Base-by-base conservation (phyloP, 2,888 invertebrate genomes). In the Gastracanthus pulcherrimus region DNA sequence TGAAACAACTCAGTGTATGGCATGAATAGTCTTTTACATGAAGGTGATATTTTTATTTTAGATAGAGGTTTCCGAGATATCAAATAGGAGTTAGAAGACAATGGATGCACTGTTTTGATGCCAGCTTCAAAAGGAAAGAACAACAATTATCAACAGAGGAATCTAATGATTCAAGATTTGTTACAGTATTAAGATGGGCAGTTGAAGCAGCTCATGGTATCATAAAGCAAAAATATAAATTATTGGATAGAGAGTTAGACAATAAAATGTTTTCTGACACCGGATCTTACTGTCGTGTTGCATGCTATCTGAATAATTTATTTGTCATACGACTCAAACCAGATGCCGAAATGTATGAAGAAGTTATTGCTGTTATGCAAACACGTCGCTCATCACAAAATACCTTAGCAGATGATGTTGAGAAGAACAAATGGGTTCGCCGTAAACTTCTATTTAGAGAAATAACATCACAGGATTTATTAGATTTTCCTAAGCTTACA, bases 171-270 rank as follows among this genome's bases (percentile, higher is more conserved):
- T 85, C 84, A 16, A 58, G 85, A 41, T 84, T 76, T n/a, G 86
- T 86, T 0, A 87, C 85, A 2, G 86, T 86, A 84, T 48, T 76
- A 48, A 76, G 85, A 48, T 85, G 82, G 83, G 69, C 55, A 26
- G 84, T 85, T 11, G 86, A 86, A 76, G 84, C 85, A 26, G 80
- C 83, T 29, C 86, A 86, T 74, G 85, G 86, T 11, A 78, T 79
- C 5, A 38, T 38, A 7, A 9, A 9, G 9, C 38, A 38, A 38
- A 38, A 38, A 9, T 38, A 7, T 38, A 74, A 76, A 41, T 71
- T 84, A 9, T 76, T 86, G 29, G 72, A 86, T 70, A 60, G 84
- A 55, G 55, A 81, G 62, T 34, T 86, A 0, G 84, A 84, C 70
- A 86, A 86, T 67, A 84, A 84, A 67, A 45, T 86, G 75, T 69